Base-by-base conservation (phyloP, 23 tunicate species). In the Ciona savignyi region DNA sequence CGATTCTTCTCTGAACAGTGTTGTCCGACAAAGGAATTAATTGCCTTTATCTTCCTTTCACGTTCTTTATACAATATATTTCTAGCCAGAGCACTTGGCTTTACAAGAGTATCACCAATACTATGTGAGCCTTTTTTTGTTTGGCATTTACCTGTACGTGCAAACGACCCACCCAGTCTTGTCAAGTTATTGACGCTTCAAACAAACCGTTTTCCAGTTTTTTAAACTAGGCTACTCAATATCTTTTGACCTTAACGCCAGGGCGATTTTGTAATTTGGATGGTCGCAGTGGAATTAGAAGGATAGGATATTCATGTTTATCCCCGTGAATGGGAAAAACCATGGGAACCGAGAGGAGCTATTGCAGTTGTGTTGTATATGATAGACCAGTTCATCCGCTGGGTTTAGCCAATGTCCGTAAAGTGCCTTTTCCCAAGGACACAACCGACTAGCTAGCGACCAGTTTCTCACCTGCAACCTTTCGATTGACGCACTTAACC, bases 51-150 rank as follows among this genome's bases (percentile, higher is more conserved):
- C 51, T 65, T 76, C 34, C 3, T 76, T 32, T 65, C 26, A 29
- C 72, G 64, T 76, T 65, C 69, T 25, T 74, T 51, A 64, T 64
- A 71, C 23, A 65, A 64, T 15, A 76, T 60, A 67, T 35, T 35
- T 74, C 63, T 72, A 62, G 30, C 51, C 73, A 66, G 22, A 72
- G 71, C 85, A 73, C 85, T 72, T 72, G 85, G 85, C 35, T 80
- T 80, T 22, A 80, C 27, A 74, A 80, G 85, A 80, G 66, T 72
- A 62, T 73, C 78, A 65, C 71, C 78, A 72, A 80, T 80, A 72
- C 72, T 73, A 71, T n/a, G n/a, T 73, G 51, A 72, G 78, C 78
- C 34, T 80, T 80, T 23, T 66, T 66, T 80, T 80, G 85, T 62
- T 75, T 66, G 63, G 79, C 79, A 51, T n/a, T 25, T 62, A 29